Conservation (phyloP, 1,140 invertebrate genomes). For the Anastrepha obliqua region DNA sequence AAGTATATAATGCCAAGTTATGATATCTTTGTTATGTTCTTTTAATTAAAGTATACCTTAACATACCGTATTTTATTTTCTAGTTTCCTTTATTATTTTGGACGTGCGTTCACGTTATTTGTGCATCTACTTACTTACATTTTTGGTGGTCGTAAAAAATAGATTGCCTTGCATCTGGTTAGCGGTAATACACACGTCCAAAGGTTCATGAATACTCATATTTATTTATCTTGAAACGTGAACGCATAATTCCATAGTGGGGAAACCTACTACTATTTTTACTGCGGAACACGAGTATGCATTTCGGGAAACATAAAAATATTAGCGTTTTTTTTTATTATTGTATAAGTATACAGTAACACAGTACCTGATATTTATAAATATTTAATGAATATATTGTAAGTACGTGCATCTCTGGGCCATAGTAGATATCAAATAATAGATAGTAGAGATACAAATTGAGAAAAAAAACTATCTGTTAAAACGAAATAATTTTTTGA, state of each 20-base stretch:
- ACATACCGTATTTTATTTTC: not conserved
- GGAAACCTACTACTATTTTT: not conserved
- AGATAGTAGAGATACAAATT: too few relatives aligned
- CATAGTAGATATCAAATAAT: too few relatives aligned
- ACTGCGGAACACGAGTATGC: not conserved
- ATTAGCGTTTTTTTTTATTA: conserved; percentile 27
- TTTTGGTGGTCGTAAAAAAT: conserved; percentile 35
- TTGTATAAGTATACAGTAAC: not conserved
- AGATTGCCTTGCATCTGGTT: not conserved
- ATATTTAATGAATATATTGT: conserved; percentile 19
- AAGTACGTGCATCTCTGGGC: not conserved
- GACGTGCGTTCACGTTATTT: conserved; percentile 8
- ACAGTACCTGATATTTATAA: not conserved
- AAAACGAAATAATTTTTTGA: too few relatives aligned
- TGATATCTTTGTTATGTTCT: not conserved
- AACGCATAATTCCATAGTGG: not conserved
- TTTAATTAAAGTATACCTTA: conserved; percentile 12
- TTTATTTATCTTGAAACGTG: not conserved
- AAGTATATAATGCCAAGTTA: not conserved
- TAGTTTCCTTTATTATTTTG: conserved; percentile 9
- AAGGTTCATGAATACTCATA: conserved; percentile 1
- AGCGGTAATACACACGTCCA: not conserved
- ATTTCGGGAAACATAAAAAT: conserved; percentile 10
- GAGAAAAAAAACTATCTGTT: too few relatives aligned
- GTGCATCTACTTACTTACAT: not conserved